Conservation (phyloP, 2,113 vertebrate genomes). For the Calidris pygmaea region DNA sequence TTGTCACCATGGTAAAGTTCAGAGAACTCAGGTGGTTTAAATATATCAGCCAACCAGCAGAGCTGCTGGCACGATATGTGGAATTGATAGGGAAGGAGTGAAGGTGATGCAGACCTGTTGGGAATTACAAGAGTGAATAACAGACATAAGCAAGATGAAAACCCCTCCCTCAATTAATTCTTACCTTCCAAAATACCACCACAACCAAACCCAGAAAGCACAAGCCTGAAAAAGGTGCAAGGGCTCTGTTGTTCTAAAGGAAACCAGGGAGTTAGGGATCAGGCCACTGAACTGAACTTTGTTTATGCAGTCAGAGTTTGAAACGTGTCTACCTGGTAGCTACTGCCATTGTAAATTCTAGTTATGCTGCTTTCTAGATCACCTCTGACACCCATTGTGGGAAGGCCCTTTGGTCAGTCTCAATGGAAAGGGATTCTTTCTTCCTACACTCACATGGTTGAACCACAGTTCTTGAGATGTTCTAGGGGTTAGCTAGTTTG, state of each 20-base stretch:
- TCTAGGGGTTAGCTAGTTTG: not conserved
- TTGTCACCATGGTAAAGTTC: not conserved
- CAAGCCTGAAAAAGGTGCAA: not conserved
- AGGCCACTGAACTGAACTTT: not conserved
- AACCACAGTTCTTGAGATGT: not conserved
- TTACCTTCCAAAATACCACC: not conserved
- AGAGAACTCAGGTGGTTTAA: not conserved
- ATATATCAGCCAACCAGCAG: not conserved
- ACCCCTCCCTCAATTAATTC: not conserved
- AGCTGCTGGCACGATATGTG: not conserved
- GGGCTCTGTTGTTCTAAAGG: not conserved
- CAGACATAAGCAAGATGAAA: not conserved
- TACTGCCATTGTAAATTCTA: not conserved
- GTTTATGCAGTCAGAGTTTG: not conserved
- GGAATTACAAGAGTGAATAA: not conserved
- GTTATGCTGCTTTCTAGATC: not conserved
- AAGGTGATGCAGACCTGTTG: not conserved
- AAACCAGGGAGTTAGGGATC: not conserved
- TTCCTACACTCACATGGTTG: not conserved
- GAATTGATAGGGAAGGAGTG: not conserved
- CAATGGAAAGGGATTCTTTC: not conserved
- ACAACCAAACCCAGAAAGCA: rapidly evolving
- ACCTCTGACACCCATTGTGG: not conserved
- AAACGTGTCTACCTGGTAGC: not conserved
- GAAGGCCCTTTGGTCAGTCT: not conserved